Conservation (phyloP, 2,113 vertebrate species). For the Pollachius pollachius region DNA sequence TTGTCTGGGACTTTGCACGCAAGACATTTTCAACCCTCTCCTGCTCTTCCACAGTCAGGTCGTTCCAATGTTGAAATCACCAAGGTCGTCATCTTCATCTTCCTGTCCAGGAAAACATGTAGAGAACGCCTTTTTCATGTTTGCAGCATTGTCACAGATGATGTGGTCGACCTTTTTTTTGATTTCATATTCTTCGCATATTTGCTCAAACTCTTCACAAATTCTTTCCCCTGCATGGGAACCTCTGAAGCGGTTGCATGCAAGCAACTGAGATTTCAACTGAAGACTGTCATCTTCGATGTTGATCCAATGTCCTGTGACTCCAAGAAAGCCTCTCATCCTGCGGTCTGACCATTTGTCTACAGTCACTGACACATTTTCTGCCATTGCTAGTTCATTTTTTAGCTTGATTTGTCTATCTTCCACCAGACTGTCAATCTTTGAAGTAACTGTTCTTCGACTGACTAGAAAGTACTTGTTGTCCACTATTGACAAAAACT, state of each 20-base stretch:
- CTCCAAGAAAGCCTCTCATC: constrained; percentile 30
- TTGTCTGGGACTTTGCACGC: too few relatives aligned
- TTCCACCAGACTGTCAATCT: constrained; percentile 12
- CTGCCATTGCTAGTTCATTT: constrained; percentile 19
- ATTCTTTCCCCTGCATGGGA: too few relatives aligned
- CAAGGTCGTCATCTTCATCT: not conserved
- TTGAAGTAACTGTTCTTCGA: constrained; percentile 19
- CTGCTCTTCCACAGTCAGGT: not conserved
- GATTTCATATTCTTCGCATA: too few relatives aligned
- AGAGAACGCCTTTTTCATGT: too few relatives aligned
- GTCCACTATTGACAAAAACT: constrained; percentile 21
- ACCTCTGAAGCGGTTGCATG: too few relatives aligned
- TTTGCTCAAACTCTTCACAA: too few relatives aligned
- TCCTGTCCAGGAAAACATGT: not conserved
- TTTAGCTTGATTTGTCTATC: constrained; percentile 22
- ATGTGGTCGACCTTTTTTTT: too few relatives aligned
- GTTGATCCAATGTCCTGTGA: constrained; percentile 32
- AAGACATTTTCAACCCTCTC: too few relatives aligned
- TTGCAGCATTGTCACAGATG: too few relatives aligned
- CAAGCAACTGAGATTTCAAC: too few relatives aligned
- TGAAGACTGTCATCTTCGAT: too few relatives aligned
- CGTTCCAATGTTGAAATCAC: not conserved
- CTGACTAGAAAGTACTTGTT: constrained; percentile 15
- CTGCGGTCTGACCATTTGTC: constrained; percentile 31
- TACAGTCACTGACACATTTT: constrained; percentile 30